Evolutionary conservation across 1,140 invertebrate genomes (phyloP).

Genomic region (Druon quercuslanigerum): DNA sequence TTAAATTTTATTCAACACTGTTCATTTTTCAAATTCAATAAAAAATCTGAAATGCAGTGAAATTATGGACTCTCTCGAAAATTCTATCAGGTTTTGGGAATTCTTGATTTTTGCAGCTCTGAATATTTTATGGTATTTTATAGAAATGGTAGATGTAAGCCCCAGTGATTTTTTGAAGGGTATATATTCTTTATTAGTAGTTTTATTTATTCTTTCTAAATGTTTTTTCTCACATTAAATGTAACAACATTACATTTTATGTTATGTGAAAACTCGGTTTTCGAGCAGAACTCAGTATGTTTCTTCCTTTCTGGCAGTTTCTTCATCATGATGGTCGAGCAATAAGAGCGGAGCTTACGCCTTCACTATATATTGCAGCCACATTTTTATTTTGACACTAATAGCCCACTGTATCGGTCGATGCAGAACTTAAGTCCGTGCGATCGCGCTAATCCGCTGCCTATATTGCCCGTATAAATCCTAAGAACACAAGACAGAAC

Average conservation of each 20-base stretch:
- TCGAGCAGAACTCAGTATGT: background rate
- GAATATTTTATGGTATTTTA: no score
- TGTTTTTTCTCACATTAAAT: no score
- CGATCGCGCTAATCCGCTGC: slow-evolving; percentile 73
- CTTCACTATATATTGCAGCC: slow-evolving; percentile 71
- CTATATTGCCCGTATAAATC: slow-evolving; percentile 76
- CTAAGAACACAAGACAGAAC: slow-evolving; percentile 51
- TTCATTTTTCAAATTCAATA: no score
- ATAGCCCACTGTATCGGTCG: slow-evolving; percentile 72
- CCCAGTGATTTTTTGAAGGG: no score
- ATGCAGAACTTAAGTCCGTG: slow-evolving; percentile 71
- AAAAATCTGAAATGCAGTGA: no score
- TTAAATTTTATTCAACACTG: no score
- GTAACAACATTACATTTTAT: background rate
- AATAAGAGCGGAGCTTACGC: slow-evolving; percentile 70
- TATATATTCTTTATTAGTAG: no score
- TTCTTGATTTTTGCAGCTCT: no score
- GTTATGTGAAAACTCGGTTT: background rate
- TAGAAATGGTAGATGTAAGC: no score
- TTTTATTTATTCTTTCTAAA: no score
- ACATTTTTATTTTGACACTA: slow-evolving; percentile 77
- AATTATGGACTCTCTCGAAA: no score
- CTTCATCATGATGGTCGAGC: slow-evolving; percentile 62
- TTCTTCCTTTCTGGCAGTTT: slow-evolving; percentile 42
- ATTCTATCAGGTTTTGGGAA: no score